These are phyloP conservation scores for Automeris io DNA, from an alignment of 2,888 invertebrate genomes.

Conservation along the genomic window DNA sequence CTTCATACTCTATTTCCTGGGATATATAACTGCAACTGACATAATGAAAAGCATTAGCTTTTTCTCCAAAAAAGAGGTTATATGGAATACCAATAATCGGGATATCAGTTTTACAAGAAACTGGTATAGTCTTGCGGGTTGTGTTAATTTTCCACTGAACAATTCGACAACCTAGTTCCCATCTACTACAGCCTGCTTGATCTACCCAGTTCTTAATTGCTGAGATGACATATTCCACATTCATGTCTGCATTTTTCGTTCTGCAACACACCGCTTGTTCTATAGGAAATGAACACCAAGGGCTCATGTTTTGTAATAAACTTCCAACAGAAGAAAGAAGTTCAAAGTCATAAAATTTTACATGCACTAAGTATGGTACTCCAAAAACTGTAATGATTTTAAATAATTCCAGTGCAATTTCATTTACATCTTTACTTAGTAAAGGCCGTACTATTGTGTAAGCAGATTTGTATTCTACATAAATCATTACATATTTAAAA, in stretches of 20 bases:
- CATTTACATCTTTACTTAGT: neutral
- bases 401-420: neutral
- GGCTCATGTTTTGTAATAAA: too few relatives aligned
- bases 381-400: neutral
- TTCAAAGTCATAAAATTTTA: too few relatives aligned
- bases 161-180: slow-evolving; percentile 5
- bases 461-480: neutral
- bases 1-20: too few relatives aligned
- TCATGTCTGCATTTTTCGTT: too few relatives aligned
- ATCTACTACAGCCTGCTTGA: neutral
- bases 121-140: slow-evolving; percentile 12
- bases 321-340: too few relatives aligned
- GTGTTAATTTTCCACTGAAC: slow-evolving; percentile 6
- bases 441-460: neutral
- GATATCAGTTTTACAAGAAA: neutral
- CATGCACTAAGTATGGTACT: too few relatives aligned
- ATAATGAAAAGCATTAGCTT: neutral
- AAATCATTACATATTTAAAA: neutral
- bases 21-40: neutral
- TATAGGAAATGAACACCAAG: too few relatives aligned
- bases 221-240: neutral
- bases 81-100: neutral
- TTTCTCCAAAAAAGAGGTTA: neutral
- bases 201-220: neutral
- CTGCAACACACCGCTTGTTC: too few relatives aligned